Percentiles rank a stretch among this genome's conserved stretches.
Conservation (phyloP, 2,888 invertebrate species). For the Lycaena phlaeas region DNA sequence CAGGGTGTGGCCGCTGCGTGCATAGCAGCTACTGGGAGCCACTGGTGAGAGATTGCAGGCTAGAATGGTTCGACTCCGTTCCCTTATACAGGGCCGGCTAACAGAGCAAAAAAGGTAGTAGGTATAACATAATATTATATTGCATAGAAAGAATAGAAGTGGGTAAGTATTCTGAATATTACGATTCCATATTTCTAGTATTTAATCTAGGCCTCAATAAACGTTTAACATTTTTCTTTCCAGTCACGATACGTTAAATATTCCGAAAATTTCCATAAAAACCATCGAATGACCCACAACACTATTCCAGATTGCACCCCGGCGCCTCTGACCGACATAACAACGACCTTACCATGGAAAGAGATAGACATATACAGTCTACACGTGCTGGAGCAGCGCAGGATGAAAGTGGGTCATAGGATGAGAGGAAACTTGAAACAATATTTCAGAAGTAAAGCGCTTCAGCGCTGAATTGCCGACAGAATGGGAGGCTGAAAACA, state of each 20-base stretch:
- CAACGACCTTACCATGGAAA: constrained; percentile 54
- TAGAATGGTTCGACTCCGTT: no score
- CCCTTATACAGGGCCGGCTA: no score
- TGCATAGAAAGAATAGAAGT: no score
- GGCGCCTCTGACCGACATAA: constrained; percentile 62
- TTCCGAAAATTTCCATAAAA: constrained; percentile 10
- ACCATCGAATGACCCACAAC: constrained; percentile 26
- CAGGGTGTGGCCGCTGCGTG: no score
- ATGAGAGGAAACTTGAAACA: constrained; percentile 47
- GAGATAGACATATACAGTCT: constrained; percentile 29
- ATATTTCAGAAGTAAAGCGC: constrained; percentile 44
- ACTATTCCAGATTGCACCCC: constrained; percentile 56
- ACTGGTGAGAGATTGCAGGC: no score
- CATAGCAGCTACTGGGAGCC: no score
- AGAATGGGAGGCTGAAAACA: constrained; percentile 41
- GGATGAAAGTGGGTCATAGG: constrained; percentile 63
- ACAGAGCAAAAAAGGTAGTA: no score
- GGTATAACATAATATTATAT: no score
- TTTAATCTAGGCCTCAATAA: not conserved
- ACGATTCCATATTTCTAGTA: no score
- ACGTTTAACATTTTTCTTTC: no score
- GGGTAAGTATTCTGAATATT: no score
- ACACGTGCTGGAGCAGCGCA: constrained; percentile 28
- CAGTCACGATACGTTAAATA: constrained; percentile 1
- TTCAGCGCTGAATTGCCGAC: constrained; percentile 37